Conservation (phyloP, 2,797 vertebrate genomes). For the Chromis chromis region DNA sequence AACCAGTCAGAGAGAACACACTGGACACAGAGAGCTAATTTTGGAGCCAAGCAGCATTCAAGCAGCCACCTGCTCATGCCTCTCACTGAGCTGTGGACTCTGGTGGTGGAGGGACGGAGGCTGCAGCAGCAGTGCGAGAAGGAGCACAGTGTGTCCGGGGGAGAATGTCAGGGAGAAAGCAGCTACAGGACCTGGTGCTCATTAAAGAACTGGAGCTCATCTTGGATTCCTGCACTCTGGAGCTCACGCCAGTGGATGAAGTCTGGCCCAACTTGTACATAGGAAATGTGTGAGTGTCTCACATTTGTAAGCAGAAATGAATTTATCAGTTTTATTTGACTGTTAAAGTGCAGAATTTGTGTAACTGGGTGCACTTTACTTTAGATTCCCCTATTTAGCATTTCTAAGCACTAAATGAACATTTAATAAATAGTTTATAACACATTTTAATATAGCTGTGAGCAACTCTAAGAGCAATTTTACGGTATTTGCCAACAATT, state of each 20-base stretch:
- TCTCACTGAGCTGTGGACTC: constrained; percentile 55
- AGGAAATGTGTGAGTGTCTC: constrained; percentile 87
- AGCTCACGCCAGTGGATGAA: constrained; percentile 85
- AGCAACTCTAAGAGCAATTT: neutral
- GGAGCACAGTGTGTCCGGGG: constrained; percentile 21
- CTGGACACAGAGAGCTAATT: constrained; percentile 73
- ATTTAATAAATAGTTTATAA: neutral
- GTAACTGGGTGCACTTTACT: neutral
- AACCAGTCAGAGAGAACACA: constrained; percentile 45
- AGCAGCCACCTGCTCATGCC: constrained; percentile 82
- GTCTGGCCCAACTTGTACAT: constrained; percentile 87
- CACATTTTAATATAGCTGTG: neutral
- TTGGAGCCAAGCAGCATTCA: constrained; percentile 63
- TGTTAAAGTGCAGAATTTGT: neutral
- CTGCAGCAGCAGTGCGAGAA: constrained; percentile 15
- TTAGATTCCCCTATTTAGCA: neutral
- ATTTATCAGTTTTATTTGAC: neutral
- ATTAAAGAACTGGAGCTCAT: constrained; percentile 85
- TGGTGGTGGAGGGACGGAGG: constrained; percentile 28
- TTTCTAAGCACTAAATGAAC: too few relatives aligned
- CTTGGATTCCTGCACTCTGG: constrained; percentile 86
- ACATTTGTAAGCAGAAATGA: constrained; percentile 9
- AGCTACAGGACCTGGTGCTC: constrained; percentile 67
- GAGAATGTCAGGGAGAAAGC: constrained; percentile 80
- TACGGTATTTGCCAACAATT: neutral